A percentile compares a stretch with the other conserved stretches of the same genome.
These are phyloP conservation scores for rabbit (Oryctolagus cuniculus) DNA, from an alignment of 2,113 vertebrate species.

Conservation along the genomic window DNA sequence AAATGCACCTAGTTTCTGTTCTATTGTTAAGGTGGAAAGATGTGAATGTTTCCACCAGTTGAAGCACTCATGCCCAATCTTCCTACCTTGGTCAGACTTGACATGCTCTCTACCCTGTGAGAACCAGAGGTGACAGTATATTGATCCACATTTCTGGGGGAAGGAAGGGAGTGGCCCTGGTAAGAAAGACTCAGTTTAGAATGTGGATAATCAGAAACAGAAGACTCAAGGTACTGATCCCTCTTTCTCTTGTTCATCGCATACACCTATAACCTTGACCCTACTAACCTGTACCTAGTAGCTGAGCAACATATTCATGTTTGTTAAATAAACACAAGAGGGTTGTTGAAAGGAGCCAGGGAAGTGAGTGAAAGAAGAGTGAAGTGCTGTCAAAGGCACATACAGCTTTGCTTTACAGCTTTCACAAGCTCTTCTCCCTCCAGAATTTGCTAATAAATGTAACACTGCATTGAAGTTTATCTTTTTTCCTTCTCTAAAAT, in stretches of 20 bases:
- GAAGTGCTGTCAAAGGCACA: not conserved
- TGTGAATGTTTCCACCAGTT: not conserved
- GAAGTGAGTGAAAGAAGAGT: not conserved
- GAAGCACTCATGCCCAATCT: not conserved
- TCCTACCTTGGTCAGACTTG: not conserved
- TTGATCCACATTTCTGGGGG: too few species aligned
- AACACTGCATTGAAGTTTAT: not conserved
- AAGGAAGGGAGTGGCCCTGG: not conserved
- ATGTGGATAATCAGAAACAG: not conserved
- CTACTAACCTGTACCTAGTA: not conserved
- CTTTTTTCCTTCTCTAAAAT: not conserved
- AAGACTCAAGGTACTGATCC: not conserved
- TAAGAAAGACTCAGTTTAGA: not conserved
- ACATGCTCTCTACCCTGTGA: not conserved
- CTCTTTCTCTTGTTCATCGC: not conserved
- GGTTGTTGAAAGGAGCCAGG: not conserved
- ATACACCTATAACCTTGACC: not conserved
- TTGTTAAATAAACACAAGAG: not conserved
- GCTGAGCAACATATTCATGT: not conserved
- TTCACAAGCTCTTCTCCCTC: not conserved
- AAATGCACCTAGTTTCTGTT: not conserved
- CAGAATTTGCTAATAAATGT: not conserved
- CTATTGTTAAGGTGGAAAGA: not conserved
- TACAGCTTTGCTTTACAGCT: not conserved
- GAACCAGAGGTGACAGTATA: not conserved